These are phyloP conservation scores for Eudasyphora cyanicolor DNA, from an alignment of 2,888 invertebrate species.

Conservation along the genomic window DNA sequence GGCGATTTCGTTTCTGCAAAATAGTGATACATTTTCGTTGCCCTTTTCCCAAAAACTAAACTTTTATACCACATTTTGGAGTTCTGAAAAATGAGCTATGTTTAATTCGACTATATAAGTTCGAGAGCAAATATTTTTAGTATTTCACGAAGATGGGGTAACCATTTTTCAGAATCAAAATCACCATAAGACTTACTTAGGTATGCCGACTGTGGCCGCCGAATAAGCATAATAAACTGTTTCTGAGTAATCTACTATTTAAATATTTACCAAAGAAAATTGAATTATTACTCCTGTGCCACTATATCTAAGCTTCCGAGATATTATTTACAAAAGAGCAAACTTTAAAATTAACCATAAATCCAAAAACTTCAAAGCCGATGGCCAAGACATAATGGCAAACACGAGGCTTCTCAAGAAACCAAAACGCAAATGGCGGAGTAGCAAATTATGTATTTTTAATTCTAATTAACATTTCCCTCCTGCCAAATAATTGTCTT, in stretches of 20 bases:
- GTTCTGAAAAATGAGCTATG: too few relatives aligned
- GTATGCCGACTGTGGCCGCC: too few relatives aligned
- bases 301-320: background rate
- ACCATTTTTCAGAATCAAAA: too few relatives aligned
- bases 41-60: too few relatives aligned
- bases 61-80: too few relatives aligned
- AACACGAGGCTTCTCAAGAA: background rate
- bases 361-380: background rate
- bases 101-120: too few relatives aligned
- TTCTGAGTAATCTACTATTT: too few relatives aligned
- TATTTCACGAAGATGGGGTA: too few relatives aligned
- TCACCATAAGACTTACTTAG: too few relatives aligned
- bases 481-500: background rate
- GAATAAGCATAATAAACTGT: too few relatives aligned
- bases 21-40: too few relatives aligned
- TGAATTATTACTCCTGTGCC: background rate
- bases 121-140: background rate
- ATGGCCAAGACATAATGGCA: background rate
- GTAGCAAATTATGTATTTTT: constrained; percentile 17
- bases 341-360: background rate
- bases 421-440: background rate
- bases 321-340: background rate
- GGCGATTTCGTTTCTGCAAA: too few relatives aligned
- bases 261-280: background rate
- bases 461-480: constrained; percentile 31